These are phyloP conservation scores for Anser brachyrhynchus DNA, from an alignment of 2,113 vertebrate species.

Conservation along the genomic window DNA sequence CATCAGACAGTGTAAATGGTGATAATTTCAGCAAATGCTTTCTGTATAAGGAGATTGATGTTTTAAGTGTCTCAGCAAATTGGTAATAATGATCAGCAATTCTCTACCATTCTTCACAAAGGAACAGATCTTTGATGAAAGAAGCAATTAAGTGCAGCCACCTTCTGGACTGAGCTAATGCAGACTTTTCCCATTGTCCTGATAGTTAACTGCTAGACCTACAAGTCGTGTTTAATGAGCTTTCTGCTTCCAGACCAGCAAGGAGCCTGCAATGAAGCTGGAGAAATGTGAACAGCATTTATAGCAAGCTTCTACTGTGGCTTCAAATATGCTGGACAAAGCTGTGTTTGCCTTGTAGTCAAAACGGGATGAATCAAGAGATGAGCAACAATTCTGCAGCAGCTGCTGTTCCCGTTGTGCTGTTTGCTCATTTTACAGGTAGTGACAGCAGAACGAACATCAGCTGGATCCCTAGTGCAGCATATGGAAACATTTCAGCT, in stretches of 20 bases:
- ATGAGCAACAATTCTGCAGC: not conserved
- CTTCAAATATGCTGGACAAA: not conserved
- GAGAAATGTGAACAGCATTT: not conserved
- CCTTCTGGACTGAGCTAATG: not conserved
- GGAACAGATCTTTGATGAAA: not conserved
- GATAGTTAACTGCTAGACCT: not conserved
- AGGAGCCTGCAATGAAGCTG: not conserved
- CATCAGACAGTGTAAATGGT: constrained; percentile 19
- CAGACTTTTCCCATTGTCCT: not conserved
- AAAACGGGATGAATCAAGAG: not conserved
- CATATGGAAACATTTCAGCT: not conserved
- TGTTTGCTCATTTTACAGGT: constrained; percentile 9
- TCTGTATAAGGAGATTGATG: constrained; percentile 30
- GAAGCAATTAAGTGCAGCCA: constrained; percentile 26
- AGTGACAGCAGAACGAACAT: not conserved
- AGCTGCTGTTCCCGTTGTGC: constrained; percentile 3
- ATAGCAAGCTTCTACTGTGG: not conserved
- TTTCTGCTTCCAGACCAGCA: not conserved
- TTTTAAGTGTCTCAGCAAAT: constrained; percentile 53
- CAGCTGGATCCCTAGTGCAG: not conserved
- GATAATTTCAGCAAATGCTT: constrained; percentile 49
- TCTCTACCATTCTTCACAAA: constrained; percentile 29
- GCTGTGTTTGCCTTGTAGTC: not conserved
- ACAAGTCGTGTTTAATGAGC: not conserved
- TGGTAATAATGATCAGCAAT: constrained; percentile 44